phyloP scores from a whole-genome alignment of 2,888 invertebrate genomes.

The Reticulitermes lucifugus region DNA sequence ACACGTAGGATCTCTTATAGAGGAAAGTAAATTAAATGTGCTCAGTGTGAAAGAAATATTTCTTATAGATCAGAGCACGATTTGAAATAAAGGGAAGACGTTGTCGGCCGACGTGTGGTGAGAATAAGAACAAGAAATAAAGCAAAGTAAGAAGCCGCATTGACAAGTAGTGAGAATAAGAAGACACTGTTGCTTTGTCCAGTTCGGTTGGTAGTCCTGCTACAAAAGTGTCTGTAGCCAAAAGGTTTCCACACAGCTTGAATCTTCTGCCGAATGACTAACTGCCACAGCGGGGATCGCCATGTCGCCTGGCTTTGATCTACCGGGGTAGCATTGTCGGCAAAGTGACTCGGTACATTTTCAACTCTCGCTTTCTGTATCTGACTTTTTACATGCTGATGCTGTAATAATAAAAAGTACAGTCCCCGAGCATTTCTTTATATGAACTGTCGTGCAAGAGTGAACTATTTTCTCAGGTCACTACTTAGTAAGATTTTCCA shows the following conservation, averaged over 20 bases:
- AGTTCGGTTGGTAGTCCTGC: not conserved
- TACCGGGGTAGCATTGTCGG: conserved; percentile 18
- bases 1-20: no score
- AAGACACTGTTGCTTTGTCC: conserved; percentile 14
- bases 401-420: conserved; percentile 7
- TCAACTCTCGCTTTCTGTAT: conserved; percentile 26
- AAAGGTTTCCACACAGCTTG: conserved; percentile 27
- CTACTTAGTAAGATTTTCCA: not conserved
- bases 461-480: not conserved
- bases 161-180: conserved; percentile 16
- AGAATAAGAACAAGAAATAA: not conserved
- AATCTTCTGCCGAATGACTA: conserved; percentile 17
- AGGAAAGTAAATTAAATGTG: not conserved
- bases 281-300: conserved; percentile 25
- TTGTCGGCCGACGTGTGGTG: not conserved
- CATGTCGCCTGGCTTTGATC: conserved; percentile 33
- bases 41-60: not conserved
- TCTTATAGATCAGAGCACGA: conserved; percentile 6
- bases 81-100: not conserved
- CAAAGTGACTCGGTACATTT: conserved; percentile 38
- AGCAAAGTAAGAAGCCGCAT: conserved; percentile 7
- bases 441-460: not conserved
- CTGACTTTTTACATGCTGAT: conserved; percentile 12
- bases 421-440: conserved; percentile 4
- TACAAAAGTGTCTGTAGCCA: conserved; percentile 14